A percentile compares a stretch with the other conserved stretches of the same genome.
Evolutionary conservation across 2,888 invertebrate genomes (phyloP).

Genomic region (Nomada hirtipes): DNA sequence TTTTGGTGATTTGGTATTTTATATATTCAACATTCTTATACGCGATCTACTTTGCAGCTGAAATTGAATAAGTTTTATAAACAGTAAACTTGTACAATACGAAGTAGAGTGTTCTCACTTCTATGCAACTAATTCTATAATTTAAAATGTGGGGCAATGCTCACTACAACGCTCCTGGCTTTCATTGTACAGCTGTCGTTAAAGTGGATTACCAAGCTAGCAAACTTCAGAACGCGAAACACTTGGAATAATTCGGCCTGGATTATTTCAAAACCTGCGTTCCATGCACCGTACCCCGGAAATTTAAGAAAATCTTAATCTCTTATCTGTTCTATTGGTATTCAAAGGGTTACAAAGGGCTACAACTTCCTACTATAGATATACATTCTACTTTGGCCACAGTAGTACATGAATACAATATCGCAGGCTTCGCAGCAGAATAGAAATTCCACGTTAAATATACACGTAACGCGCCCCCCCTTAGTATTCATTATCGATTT

Average conservation of each 20-base stretch:
- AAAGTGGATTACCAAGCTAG: not conserved
- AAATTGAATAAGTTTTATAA: no score
- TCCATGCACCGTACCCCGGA: not conserved
- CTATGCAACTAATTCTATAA: no score
- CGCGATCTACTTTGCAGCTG: constrained; percentile 13
- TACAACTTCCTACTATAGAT: no score
- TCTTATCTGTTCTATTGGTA: not conserved
- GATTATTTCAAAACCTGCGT: not conserved
- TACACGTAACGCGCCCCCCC: not conserved
- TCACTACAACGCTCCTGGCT: no score
- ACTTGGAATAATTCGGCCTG: not conserved
- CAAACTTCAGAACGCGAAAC: not conserved
- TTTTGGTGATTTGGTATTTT: constrained; percentile 2
- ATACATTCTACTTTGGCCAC: not conserved
- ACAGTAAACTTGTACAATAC: no score
- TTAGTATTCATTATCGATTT: constrained; percentile 3
- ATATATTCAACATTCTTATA: constrained; percentile 14
- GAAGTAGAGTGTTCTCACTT: no score
- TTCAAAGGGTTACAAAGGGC: not conserved
- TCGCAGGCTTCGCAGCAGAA: not conserved
- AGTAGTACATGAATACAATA: not conserved
- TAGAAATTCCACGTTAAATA: not conserved
- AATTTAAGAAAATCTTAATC: not conserved
- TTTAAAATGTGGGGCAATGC: no score
- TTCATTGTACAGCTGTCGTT: not conserved